Conservation (phyloP, 2,888 invertebrate species). For the Hypena proboscidalis region DNA sequence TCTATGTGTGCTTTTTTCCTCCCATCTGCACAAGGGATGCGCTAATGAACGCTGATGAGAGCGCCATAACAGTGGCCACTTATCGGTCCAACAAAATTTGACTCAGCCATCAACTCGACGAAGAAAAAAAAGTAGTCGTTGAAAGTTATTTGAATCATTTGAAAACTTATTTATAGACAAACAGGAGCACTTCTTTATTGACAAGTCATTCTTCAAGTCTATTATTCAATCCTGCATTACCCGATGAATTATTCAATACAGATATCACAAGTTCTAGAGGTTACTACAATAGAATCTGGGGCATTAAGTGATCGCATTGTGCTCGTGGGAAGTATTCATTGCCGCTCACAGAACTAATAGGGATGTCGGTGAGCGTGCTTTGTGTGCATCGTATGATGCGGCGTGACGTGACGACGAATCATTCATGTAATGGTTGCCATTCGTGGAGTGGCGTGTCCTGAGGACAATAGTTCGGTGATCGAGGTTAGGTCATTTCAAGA, state of each 20-base stretch:
- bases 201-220: background rate
- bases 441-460: no score
- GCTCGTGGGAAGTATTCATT: constrained; percentile 38
- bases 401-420: constrained; percentile 22
- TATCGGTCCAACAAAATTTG: no score
- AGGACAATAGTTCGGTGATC: no score
- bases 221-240: background rate
- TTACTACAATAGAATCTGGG: constrained; percentile 29
- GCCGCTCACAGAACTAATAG: constrained; percentile 45
- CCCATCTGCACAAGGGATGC: no score
- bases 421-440: constrained; percentile 22
- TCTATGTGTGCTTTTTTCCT: no score
- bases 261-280: constrained; percentile 28
- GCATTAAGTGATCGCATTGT: constrained; percentile 25
- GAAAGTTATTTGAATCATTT: no score
- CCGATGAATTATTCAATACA: background rate
- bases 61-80: no score
- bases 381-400: constrained; percentile 50
- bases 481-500: no score
- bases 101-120: no score
- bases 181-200: no score
- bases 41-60: no score
- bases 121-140: no score
- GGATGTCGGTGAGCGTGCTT: constrained; percentile 52
- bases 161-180: constrained; percentile 3